Base-by-base conservation (phyloP, 2,113 vertebrate genomes). In the Ivindomyrus marchei region DNA sequence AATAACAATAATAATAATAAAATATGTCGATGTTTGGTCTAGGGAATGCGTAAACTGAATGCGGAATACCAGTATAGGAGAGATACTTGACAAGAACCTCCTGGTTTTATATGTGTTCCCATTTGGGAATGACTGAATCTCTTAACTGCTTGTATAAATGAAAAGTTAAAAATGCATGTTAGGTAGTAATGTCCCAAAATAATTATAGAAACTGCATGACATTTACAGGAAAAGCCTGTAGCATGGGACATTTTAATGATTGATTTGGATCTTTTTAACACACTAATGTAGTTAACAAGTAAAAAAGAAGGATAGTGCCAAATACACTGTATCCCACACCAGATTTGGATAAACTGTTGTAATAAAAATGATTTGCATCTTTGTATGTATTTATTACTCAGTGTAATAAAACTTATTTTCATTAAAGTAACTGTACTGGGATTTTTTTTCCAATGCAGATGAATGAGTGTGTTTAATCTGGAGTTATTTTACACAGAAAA, bases 381-480 rank as follows among this genome's bases (percentile, higher is more conserved):
- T 99, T 98, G 97, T 98, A 98, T 97, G 97, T 98, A 99, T 99
- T 99, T 98, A 99, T 99, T 99, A 99, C 98, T 97, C 97, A 95
- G 97, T 91, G 98, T 98, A 99, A 99, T 99, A 89, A 90, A 91
- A 90, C 89, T 47, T 91, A 90, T 91, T 91, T 91, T 89, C 85
- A 90, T 89, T 80, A 89, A 88, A 89, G 19, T 77, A 8, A 42
- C 39, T 80, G 90, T 56, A 53, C 49, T 87, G 66, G 11, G 47
- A 85, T 36, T 85, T 90, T 3, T 70, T 50, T 87, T 85, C 36
- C 31, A 47, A 84, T 24, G 39, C 83, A 85, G 83, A n/a, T 24
- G 7, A 85, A 39, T 87, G 46, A 87, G 21, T 50, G 62, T 70
- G 83, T 62, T 83, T 85, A 31, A 47, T 49, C 19, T 70, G 62